Percentiles rank a stretch among this genome's conserved stretches.
phyloP scores from a whole-genome alignment of 2,797 vertebrate genomes.

The Anabas testudineus region DNA sequence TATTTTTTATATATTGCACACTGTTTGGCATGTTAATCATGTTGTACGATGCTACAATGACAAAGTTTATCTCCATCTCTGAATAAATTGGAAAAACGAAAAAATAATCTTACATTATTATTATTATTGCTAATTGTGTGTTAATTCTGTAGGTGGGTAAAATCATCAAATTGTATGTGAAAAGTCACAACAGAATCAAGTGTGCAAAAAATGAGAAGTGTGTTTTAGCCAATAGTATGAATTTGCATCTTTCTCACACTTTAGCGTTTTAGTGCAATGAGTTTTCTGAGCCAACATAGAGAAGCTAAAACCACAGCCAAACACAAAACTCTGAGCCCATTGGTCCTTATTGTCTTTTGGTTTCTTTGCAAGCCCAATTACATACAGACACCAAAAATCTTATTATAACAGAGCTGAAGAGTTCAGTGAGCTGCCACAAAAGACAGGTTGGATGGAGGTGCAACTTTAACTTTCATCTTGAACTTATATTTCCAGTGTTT shows the following conservation, averaged over 20 bases:
- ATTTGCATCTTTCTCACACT: slow-evolving; percentile 10
- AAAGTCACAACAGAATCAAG: slow-evolving; percentile 13
- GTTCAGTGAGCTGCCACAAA: neutral
- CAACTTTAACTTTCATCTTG: neutral
- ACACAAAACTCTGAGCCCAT: slow-evolving; percentile 3
- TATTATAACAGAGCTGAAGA: neutral
- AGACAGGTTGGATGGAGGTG: neutral
- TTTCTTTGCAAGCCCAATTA: slow-evolving; percentile 8
- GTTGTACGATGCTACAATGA: no score
- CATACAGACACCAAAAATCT: slow-evolving; percentile 6
- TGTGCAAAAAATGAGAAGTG: slow-evolving; percentile 1
- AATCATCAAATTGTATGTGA: no score
- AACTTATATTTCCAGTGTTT: neutral
- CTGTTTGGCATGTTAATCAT: no score
- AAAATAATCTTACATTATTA: no score
- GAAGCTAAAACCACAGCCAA: slow-evolving; percentile 43
- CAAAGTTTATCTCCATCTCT: no score
- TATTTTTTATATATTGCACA: no score
- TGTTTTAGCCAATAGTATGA: slow-evolving; percentile 24
- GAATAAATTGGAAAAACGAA: no score
- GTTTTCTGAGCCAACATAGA: slow-evolving; percentile 22
- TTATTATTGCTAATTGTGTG: no score
- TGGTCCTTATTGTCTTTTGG: slow-evolving; percentile 7
- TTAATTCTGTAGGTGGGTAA: no score
- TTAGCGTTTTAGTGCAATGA: neutral